Percentiles rank a stretch among this genome's conserved stretches.
phyloP scores from a whole-genome alignment of 2,113 vertebrate genomes.

The Nothobranchius furzeri region DNA sequence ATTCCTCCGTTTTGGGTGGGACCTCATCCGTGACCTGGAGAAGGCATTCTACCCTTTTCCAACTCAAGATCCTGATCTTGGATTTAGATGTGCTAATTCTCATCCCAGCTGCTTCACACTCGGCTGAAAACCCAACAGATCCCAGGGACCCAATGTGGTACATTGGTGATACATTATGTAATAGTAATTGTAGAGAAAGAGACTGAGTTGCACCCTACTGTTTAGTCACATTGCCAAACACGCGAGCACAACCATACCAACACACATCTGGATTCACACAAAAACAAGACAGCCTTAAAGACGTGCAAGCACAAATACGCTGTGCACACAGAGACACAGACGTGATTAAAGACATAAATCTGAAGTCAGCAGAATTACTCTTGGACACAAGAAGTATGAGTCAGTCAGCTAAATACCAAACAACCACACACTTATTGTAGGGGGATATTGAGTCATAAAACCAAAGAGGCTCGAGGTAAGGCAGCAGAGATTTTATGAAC shows the following conservation, averaged over 20 bases:
- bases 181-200: no score
- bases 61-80: no score
- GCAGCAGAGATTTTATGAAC: constrained; percentile 6
- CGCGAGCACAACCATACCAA: constrained; percentile 27
- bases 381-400: constrained; percentile 54
- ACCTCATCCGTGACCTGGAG: no score
- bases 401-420: constrained; percentile 48
- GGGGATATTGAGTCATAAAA: constrained; percentile 37
- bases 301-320: constrained; percentile 14
- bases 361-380: constrained; percentile 63
- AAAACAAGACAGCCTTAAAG: constrained; percentile 24
- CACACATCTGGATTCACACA: constrained; percentile 8
- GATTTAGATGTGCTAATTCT: no score
- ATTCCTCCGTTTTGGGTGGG: no score
- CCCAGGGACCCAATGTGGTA: no score
- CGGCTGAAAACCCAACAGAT: no score
- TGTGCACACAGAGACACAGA: constrained; percentile 11
- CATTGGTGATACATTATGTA: no score
- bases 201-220: no score
- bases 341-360: constrained; percentile 53
- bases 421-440: constrained; percentile 21
- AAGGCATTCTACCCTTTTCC: no score
- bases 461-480: not conserved
- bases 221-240: constrained; percentile 11
- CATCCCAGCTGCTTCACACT: no score